Evolutionary conservation across 2,113 vertebrate species (phyloP).

Genomic region (Etia nguti): DNA sequence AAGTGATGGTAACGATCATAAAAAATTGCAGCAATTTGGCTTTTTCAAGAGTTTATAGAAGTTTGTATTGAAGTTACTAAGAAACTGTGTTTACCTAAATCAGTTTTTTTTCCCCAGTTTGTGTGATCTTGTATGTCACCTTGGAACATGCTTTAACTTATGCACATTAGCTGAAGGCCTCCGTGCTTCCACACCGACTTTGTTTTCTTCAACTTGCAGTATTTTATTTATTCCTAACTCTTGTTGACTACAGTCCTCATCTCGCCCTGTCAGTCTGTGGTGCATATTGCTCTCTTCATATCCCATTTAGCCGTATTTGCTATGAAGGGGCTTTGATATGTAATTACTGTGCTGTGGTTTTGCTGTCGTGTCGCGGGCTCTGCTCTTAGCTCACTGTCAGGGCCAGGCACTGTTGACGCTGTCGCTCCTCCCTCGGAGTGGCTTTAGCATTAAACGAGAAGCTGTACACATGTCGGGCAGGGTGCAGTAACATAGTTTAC

Average conservation of each 20-base stretch:
- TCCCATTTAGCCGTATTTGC: slow-evolving; percentile 46
- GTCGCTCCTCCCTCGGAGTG: slow-evolving; percentile 31
- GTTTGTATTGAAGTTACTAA: background rate
- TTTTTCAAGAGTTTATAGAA: background rate
- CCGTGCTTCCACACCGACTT: background rate
- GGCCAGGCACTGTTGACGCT: slow-evolving; percentile 5
- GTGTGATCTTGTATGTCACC: background rate
- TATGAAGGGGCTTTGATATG: slow-evolving; percentile 64
- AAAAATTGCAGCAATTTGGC: background rate
- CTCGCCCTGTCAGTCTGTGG: slow-evolving; percentile 38
- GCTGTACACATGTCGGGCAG: background rate
- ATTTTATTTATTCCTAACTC: slow-evolving; percentile 43
- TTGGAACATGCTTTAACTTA: background rate
- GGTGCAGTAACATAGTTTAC: background rate
- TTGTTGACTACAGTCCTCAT: slow-evolving; percentile 22
- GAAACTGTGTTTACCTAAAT: background rate
- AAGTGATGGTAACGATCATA: fast-evolving
- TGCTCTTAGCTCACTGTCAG: slow-evolving; percentile 40
- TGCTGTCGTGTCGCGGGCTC: slow-evolving; percentile 59
- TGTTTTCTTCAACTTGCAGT: background rate
- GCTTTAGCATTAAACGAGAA: background rate
- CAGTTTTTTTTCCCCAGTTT: background rate
- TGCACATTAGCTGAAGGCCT: background rate
- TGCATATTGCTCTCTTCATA: slow-evolving; percentile 42
- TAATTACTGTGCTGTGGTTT: slow-evolving; percentile 65